These are phyloP conservation scores for Acrobasis consociella DNA, from an alignment of 2,888 invertebrate genomes.

Conservation along the genomic window DNA sequence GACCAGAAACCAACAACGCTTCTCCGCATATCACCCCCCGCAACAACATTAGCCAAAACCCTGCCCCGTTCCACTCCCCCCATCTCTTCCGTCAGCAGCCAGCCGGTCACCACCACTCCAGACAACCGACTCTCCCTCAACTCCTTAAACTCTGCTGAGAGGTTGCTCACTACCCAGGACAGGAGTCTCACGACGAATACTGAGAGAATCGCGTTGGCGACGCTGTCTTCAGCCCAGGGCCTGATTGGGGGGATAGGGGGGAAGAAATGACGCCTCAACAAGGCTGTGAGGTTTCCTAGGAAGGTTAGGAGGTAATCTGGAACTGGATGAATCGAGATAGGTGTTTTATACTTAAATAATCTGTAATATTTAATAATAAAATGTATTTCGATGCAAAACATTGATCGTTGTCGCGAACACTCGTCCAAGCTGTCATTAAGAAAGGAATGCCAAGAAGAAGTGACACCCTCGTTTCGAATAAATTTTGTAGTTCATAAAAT, in stretches of 20 bases:
- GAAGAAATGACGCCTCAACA: conserved; percentile 79
- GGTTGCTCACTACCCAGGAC: conserved; percentile 51
- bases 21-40: conserved; percentile 68
- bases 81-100: conserved; percentile 39
- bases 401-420: too few species aligned
- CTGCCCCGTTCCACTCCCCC: conserved; percentile 63
- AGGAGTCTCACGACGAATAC: conserved; percentile 45
- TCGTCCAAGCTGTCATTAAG: too few species aligned
- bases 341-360: too few species aligned
- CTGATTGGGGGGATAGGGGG: conserved; percentile 64
- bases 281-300: conserved; percentile 59
- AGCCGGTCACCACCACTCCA: conserved; percentile 31
- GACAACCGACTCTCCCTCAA: conserved; percentile 53
- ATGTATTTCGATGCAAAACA: too few species aligned
- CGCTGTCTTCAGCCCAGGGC: conserved; percentile 67
- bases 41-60: conserved; percentile 55
- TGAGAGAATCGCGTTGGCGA: conserved; percentile 67
- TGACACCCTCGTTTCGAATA: too few species aligned
- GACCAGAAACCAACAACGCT: conserved; percentile 70
- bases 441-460: too few species aligned
- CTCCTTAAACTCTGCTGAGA: conserved; percentile 56
- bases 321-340: neutral
- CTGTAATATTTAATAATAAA: too few species aligned
- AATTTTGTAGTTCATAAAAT: too few species aligned
- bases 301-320: conserved; percentile 60